Conservation (phyloP, 2,113 vertebrate species). For the Galemys pyrenaicus region DNA sequence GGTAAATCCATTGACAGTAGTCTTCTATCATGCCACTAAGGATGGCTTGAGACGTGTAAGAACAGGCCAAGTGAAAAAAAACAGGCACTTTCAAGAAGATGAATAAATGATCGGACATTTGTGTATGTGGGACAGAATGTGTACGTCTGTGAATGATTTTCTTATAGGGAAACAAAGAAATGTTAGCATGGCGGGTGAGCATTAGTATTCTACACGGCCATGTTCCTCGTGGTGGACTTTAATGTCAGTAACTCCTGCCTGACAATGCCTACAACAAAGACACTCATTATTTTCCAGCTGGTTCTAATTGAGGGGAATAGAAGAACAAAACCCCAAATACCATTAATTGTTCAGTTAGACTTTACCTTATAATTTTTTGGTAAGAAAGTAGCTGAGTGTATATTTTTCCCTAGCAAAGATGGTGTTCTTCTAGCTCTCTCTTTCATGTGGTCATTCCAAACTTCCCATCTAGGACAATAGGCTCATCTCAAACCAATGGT, state of each 20-base stretch:
- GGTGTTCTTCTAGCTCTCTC: background rate
- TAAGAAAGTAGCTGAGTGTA: background rate
- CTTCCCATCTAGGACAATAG: background rate
- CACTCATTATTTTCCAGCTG: background rate
- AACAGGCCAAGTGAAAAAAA: too few species aligned
- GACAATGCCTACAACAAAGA: background rate
- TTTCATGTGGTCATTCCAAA: background rate
- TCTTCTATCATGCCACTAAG: too few species aligned
- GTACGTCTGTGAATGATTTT: accelerated
- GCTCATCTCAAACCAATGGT: background rate
- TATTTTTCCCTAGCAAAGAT: background rate
- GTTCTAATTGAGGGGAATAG: background rate
- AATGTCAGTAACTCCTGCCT: background rate
- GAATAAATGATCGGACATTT: background rate
- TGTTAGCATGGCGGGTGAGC: background rate
- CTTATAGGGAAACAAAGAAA: background rate
- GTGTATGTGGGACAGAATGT: too few species aligned
- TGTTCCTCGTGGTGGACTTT: background rate
- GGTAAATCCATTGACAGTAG: too few species aligned
- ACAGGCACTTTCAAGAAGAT: background rate
- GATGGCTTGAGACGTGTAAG: too few species aligned
- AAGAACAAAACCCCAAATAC: background rate
- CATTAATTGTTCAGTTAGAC: background rate
- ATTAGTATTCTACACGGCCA: background rate
- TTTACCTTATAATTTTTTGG: background rate